These are phyloP conservation scores for Galagoides demidoff DNA, from an alignment of 2,797 vertebrate species.

Conservation along the genomic window DNA sequence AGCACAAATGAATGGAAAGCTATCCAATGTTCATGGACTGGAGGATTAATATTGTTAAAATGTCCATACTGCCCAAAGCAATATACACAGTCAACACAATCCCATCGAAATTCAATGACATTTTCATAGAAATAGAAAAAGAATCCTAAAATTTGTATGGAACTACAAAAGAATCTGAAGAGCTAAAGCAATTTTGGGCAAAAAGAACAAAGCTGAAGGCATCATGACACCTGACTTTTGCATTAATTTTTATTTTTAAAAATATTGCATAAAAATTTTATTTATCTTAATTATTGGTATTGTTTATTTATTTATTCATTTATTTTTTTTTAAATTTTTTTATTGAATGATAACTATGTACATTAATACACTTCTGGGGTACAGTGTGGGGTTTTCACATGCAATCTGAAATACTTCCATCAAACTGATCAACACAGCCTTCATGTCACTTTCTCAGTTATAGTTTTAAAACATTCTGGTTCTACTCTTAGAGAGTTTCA, in stretches of 20 bases:
- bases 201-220: neutral
- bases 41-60: neutral
- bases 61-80: neutral
- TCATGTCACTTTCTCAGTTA: too few relatives aligned
- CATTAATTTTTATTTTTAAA: constrained; percentile 24
- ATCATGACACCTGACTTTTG: neutral
- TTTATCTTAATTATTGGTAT: neutral
- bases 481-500: too few relatives aligned
- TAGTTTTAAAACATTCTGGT: too few relatives aligned
- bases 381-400: too few relatives aligned
- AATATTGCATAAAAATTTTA: neutral
- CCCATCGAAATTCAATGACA: neutral
- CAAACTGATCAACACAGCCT: too few relatives aligned
- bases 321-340: too few relatives aligned
- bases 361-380: too few relatives aligned
- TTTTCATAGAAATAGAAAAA: neutral
- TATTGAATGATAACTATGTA: too few relatives aligned
- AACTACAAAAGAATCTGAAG: neutral
- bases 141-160: neutral
- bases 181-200: neutral
- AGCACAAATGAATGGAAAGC: neutral
- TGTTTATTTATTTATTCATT: too few relatives aligned
- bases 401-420: too few relatives aligned
- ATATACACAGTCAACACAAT: neutral
- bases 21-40: neutral